Percentiles rank a stretch among this genome's conserved stretches.
These are phyloP conservation scores for Drosophila obscura DNA, from an alignment of 1,140 invertebrate species.

Conservation along the genomic window DNA sequence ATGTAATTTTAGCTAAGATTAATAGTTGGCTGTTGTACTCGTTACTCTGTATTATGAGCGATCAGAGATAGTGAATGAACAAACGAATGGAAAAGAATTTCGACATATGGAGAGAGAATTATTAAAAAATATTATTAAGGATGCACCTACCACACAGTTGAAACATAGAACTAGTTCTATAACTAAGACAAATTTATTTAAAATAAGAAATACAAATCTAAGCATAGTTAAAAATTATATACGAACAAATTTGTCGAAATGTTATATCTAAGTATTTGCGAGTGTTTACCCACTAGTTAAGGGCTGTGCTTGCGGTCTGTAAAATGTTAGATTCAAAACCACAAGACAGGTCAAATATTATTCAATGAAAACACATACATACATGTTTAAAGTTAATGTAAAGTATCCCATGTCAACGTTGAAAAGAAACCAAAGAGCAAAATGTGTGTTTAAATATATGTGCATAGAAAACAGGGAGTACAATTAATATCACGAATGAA, in stretches of 20 bases:
- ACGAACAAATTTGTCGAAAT: slow-evolving; percentile 1
- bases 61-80: neutral
- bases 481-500: slow-evolving; percentile 9
- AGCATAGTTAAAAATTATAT: neutral
- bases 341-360: neutral
- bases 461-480: slow-evolving; percentile 5
- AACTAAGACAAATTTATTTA: slow-evolving; percentile 6
- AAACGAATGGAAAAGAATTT: slow-evolving; percentile 15
- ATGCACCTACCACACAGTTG: slow-evolving; percentile 12
- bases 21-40: slow-evolving; percentile 41
- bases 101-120: slow-evolving; percentile 11
- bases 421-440: slow-evolving; percentile 17
- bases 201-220: slow-evolving; percentile 14
- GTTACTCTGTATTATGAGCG: slow-evolving; percentile 15
- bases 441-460: slow-evolving; percentile 18
- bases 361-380: neutral
- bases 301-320: slow-evolving; percentile 33
- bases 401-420: slow-evolving; percentile 3
- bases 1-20: slow-evolving; percentile 28
- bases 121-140: slow-evolving; percentile 11
- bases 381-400: slow-evolving; percentile 2
- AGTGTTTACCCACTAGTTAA: slow-evolving; percentile 31
- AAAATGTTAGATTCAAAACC: slow-evolving; percentile 21
- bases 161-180: slow-evolving; percentile 7
- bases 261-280: slow-evolving; percentile 19